These are phyloP conservation scores for Cephus spinipes DNA, from an alignment of 2,888 invertebrate species.

Conservation along the genomic window DNA sequence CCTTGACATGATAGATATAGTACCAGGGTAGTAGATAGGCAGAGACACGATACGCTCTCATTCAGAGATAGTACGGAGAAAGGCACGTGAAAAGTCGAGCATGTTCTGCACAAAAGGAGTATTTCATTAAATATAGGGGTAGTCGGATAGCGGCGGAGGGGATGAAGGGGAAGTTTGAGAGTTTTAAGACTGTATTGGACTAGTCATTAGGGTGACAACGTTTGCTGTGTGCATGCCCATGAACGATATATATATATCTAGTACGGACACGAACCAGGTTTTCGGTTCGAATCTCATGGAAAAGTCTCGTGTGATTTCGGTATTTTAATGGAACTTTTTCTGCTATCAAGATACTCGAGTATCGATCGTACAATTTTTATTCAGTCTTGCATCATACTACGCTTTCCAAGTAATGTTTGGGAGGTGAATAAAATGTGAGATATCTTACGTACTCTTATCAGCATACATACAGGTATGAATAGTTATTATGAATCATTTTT, in stretches of 20 bases:
- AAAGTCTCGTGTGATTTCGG: background rate
- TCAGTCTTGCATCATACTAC: background rate
- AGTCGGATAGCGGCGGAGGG: background rate
- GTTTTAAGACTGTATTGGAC: background rate
- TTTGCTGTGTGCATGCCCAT: too few species aligned
- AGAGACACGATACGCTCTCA: background rate
- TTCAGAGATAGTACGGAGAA: background rate
- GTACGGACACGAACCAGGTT: background rate
- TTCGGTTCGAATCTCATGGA: background rate
- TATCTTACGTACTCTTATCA: background rate
- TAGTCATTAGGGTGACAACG: background rate
- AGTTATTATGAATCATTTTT: background rate
- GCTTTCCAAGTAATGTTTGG: background rate
- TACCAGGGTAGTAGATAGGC: background rate
- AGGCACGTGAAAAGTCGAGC: background rate
- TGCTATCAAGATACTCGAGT: background rate
- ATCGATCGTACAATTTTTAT: background rate
- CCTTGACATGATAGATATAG: background rate
- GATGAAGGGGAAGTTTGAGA: background rate
- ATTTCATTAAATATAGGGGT: conserved; percentile 1
- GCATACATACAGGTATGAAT: background rate
- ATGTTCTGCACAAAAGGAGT: background rate
- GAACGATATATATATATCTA: too few species aligned
- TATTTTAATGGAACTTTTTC: background rate
- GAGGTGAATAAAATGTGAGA: background rate